These are phyloP conservation scores for Heliconius congener DNA, from an alignment of 1,140 invertebrate species.

Conservation along the genomic window DNA sequence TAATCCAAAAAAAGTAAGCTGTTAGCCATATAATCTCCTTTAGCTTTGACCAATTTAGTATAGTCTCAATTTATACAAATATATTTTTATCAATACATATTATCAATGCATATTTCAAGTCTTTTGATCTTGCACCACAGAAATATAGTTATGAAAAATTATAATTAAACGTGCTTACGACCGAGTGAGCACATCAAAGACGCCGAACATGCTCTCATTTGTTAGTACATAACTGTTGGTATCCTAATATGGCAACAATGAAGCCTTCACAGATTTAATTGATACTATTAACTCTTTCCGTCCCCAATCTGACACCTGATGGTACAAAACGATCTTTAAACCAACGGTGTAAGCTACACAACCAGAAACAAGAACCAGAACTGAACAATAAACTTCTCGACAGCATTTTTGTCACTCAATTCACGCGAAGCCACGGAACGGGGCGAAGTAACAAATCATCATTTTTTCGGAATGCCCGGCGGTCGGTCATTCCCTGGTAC, in stretches of 20 bases:
- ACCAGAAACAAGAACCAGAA: background rate
- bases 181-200: conserved; percentile 40
- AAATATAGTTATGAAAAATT: conserved; percentile 19
- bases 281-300: conserved; percentile 65
- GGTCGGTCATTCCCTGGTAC: conserved; percentile 57
- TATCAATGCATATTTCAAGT: no score
- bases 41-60: no score
- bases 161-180: background rate
- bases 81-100: no score
- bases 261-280: conserved; percentile 74
- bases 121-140: background rate
- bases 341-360: conserved; percentile 10
- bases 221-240: conserved; percentile 57
- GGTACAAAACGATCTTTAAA: conserved; percentile 39
- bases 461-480: conserved; percentile 67
- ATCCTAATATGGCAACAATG: conserved; percentile 66
- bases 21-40: no score
- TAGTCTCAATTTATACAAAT: no score
- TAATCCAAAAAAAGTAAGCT: no score
- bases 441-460: conserved; percentile 72
- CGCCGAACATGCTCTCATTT: conserved; percentile 53
- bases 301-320: conserved; percentile 56
- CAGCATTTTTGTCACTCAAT: conserved; percentile 74
- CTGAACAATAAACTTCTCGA: conserved; percentile 42
- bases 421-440: conserved; percentile 61